These are phyloP conservation scores for Oligia latruncula DNA, from an alignment of 2,888 invertebrate species.

Conservation along the genomic window DNA sequence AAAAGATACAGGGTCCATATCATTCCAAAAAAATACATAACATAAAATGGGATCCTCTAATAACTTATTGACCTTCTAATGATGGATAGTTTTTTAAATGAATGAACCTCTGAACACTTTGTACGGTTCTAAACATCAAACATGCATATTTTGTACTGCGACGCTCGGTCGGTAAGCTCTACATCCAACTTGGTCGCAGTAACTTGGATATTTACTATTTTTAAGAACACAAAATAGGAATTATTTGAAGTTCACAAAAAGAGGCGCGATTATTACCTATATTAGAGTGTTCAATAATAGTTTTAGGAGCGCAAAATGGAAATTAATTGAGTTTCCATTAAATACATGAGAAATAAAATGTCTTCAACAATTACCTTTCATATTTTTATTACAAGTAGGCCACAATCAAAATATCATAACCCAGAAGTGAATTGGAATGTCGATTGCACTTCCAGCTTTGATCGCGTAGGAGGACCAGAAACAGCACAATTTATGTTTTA, in stretches of 20 bases:
- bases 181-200: not conserved
- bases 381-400: slow-evolving; percentile 14
- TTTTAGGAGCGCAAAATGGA: not conserved
- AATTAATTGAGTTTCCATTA: not conserved
- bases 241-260: not conserved
- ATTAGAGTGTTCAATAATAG: not conserved
- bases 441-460: slow-evolving; percentile 42
- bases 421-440: slow-evolving; percentile 52
- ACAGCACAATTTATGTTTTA: slow-evolving; percentile 56
- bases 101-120: not conserved
- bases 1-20: not conserved
- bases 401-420: slow-evolving; percentile 38
- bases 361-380: not conserved
- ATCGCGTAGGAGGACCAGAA: slow-evolving; percentile 48
- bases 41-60: not conserved
- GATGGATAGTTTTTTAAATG: not conserved
- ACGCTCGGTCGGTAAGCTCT: not conserved
- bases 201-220: not conserved
- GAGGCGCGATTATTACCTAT: not conserved
- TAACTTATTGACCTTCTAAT: not conserved
- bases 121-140: not conserved
- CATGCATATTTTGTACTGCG: not conserved
- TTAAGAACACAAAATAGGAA: not conserved
- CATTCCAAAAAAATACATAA: not conserved
- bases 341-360: not conserved